Base-by-base conservation (phyloP, 2,113 vertebrate species). In the Hyperoodon ampullatus region DNA sequence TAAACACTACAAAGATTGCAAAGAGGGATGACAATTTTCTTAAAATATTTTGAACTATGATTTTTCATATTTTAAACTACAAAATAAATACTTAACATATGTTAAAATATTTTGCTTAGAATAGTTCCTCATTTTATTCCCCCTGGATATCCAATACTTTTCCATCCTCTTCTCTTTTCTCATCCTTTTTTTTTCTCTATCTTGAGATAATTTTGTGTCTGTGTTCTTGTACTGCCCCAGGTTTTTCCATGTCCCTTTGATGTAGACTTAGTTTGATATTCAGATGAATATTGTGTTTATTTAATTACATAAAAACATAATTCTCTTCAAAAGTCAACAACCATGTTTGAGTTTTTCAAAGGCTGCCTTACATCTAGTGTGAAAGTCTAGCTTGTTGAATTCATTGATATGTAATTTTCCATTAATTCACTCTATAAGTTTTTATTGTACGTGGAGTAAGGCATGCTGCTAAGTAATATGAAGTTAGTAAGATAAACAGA, bases 251-350 rank as follows among this genome's bases (percentile, higher is more conserved):
- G 78, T 83, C 63, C 39, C 74, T 96, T 97, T 94, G 90, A 96
- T 97, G 83, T 92, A 95, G 61, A 94, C 87, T 88, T 89, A 95
- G 90, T 96, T 94, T 97, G 74, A 92, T 97, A 96, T 97, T 97
- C 86, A 95, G 93, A 94, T 93, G 87, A 94, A 80, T 86, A 86
- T 74, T 97, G 58, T 97, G 93, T 96, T 97, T 95, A 92, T 95
- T 97, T 97, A 96, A 84, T 93, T 93, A 96, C 53, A 88, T 74
- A 42, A 95, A 95, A 96, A 87, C 75, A 80, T 42, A 80, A 95
- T 95, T 96, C 75, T 95, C 90, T 96, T 97, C 83, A 90, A 95
- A 97, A 91, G 63, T 97, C 95, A 97, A 78, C 58, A 90, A 87
- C 39, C 70, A 66, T 70, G 10, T 90, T 92, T 92, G 87, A 95